Base-by-base conservation (phyloP, 2,888 invertebrate genomes). In the Cephus runcator region DNA sequence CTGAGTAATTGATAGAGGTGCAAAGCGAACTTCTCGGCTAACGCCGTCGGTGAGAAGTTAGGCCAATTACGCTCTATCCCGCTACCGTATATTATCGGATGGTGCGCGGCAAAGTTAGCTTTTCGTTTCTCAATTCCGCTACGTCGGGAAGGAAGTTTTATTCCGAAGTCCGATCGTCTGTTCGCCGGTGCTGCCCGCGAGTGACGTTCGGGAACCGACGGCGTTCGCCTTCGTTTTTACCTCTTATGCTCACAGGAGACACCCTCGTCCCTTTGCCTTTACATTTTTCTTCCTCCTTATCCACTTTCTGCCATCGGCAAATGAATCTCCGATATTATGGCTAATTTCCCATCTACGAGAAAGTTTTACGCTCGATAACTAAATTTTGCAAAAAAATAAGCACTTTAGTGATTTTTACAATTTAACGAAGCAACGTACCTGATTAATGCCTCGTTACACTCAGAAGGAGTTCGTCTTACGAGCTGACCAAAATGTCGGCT, bases 21-120 rank as follows among this genome's bases (percentile, higher is more conserved):
- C 31, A 71, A 71, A 81, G 84, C 83, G 79, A 79, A 85, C 84
- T 85, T 83, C 78, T 79, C 80, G 80, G 74, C 77, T 77, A 78
- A 77, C 80, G 71, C 71, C 79, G 84, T 86, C 86, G 84, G 83
- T 82, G 80, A 82, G 79, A 83, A 83, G 80, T 81, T 83, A 56
- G 80, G 75, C 83, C 86, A 89, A 89, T 87, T 86, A 87, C 84
- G 78, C 78, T 75, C 81, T 81, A 84, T 82, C 84, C 81, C 80
- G 75, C 78, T 11, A 56, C 68, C 76, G 82, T 84, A 83, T 85
- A 87, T 71, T 71, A 23, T 87, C 85, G 84, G 84, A 85, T 83
- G 84, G 80, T 75, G 77, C 80, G 81, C 80, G 81, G 80, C 69
- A 80, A 86, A 88, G 86, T 88, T 87, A 82, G 85, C 86, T 86